These are phyloP conservation scores for Urocitellus parryii DNA, from an alignment of 2,113 vertebrate species.

Conservation along the genomic window DNA sequence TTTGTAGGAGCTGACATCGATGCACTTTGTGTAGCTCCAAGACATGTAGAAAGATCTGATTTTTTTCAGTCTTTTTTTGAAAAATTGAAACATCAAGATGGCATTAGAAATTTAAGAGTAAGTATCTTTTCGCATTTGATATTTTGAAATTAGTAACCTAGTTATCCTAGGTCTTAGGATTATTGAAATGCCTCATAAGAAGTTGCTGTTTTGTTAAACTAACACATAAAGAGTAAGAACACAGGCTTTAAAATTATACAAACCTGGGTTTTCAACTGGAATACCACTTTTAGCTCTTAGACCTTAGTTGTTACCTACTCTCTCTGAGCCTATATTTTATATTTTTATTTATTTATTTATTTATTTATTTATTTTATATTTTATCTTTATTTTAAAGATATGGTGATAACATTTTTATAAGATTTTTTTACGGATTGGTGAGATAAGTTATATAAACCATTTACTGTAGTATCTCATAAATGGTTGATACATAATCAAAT, in stretches of 20 bases:
- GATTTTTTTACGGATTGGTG: background rate
- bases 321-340: background rate
- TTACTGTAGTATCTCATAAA: conserved; percentile 35
- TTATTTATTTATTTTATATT: background rate
- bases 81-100: conserved; percentile 94
- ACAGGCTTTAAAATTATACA: background rate
- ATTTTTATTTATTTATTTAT: no score
- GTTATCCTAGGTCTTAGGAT: conserved; percentile 5
- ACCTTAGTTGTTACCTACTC: background rate
- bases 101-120: conserved; percentile 96
- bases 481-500: background rate
- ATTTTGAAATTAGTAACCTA: conserved; percentile 55
- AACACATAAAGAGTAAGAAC: background rate
- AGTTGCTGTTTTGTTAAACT: conserved; percentile 54
- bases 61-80: conserved; percentile 99
- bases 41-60: conserved; percentile 95
- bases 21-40: conserved; percentile 96
- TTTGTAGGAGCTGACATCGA: conserved; percentile 97
- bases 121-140: conserved; percentile 72
- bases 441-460: conserved; percentile 42
- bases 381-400: background rate
- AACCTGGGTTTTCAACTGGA: conserved; percentile 34
- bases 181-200: conserved; percentile 44
- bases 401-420: background rate
- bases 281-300: background rate